Base-by-base conservation (phyloP, 2,888 invertebrate species). In the Leuctra nigra region DNA sequence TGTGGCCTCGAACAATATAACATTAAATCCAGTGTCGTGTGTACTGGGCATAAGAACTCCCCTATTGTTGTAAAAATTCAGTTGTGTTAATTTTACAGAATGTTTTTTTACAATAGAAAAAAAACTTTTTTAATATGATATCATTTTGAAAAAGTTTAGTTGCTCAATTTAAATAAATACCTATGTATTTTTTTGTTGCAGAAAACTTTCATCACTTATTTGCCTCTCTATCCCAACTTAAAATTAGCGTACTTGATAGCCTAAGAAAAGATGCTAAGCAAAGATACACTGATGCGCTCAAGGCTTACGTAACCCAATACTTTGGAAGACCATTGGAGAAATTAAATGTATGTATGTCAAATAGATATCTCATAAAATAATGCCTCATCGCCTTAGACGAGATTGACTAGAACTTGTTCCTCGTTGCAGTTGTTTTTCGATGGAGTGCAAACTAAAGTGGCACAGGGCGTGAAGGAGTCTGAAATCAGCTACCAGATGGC, bases 401-500 rank as follows among this genome's bases (percentile, higher is more conserved):
- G 24, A 48, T 22, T 46, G 9, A 4, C 35, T 13, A 36, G 3
- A 16, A 16, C 13, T 48, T 6, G 14, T 14, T 4, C 11, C 22
- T 25, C 41, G 11, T 61, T 39, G 24, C 72, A 95, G 88, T 82
- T 83, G 64, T 99, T 99, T 77, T 97, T 99, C 70, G 98, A 99
- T 73, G 95, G 96, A 52, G 95, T 99, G 55, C 87, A 95, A 73
- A 87, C 86, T 61, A 89, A 91, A 70, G 93, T 98, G 61, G 87
- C 90, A 54, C 86, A 88, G 68, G 98, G 99, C 55, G 93, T 95
- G 50, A 95, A 94, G 71, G 91, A 92, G 69, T 92, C 95, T 39
- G 98, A 99, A 78, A 92, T 99, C 55, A 92, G 96, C 69, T 99
- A 93, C 77, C 97, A 98, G 76, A 84, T 95, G 75, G 95, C 94